Evolutionary conservation across 2,888 invertebrate genomes (phyloP).

Genomic region (Microplitis manilae): DNA sequence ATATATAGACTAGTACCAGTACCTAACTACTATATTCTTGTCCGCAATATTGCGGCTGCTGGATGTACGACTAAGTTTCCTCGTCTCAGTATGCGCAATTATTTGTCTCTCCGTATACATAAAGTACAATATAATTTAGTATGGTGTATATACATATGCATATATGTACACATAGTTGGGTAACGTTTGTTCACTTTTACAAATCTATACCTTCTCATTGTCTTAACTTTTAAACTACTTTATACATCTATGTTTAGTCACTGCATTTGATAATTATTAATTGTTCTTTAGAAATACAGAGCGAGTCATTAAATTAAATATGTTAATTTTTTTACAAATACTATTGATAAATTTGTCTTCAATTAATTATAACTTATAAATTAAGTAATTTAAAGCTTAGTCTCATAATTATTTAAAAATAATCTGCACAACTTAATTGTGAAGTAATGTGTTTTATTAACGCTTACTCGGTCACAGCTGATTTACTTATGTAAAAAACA

Average conservation of each 20-base stretch:
- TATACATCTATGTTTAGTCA: background rate
- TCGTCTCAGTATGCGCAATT: conserved; percentile 36
- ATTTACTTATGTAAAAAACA: too few species aligned
- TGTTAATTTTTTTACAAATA: too few species aligned
- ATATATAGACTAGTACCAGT: background rate
- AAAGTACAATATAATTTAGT: background rate
- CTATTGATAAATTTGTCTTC: too few species aligned
- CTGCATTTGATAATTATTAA: background rate
- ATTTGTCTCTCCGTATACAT: conserved; percentile 25
- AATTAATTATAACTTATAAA: too few species aligned
- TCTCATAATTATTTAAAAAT: too few species aligned
- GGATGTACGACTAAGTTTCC: conserved; percentile 32
- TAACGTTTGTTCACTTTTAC: conserved; percentile 25
- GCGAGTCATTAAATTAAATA: too few species aligned
- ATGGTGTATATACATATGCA: background rate
- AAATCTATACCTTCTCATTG: conserved; percentile 15
- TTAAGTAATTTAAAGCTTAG: too few species aligned
- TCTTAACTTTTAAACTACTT: conserved; percentile 9
- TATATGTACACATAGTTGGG: conserved; percentile 1
- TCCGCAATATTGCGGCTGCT: conserved; percentile 36
- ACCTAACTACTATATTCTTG: background rate
- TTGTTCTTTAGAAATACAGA: too few species aligned
- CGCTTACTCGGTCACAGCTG: too few species aligned
- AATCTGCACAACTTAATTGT: too few species aligned
- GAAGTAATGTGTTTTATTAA: too few species aligned